A percentile compares a stretch with the other conserved stretches of the same genome.
These are phyloP conservation scores for Heteropelma amictum DNA, from an alignment of 2,888 invertebrate genomes.

Conservation along the genomic window DNA sequence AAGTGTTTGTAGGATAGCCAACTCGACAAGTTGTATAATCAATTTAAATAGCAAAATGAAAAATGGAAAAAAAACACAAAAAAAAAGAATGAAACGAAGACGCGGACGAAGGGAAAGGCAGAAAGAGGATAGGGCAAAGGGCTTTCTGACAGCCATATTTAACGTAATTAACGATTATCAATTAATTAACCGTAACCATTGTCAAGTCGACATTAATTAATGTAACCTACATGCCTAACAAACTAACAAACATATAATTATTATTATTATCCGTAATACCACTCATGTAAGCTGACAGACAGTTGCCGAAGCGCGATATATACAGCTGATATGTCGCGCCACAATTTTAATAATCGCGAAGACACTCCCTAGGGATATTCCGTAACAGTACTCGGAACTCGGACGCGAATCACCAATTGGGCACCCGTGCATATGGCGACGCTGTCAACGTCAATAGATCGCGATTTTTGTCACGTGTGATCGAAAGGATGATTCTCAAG, in stretches of 20 bases:
- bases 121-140: slow-evolving; percentile 19
- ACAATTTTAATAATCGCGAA: slow-evolving; percentile 73
- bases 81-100: slow-evolving; percentile 52
- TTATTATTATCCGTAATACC: slow-evolving; percentile 68
- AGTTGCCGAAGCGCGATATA: slow-evolving; percentile 46
- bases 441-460: neutral
- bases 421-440: slow-evolving; percentile 61
- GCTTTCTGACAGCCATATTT: slow-evolving; percentile 70
- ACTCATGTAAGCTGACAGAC: slow-evolving; percentile 54
- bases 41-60: slow-evolving; percentile 62
- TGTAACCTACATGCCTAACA: slow-evolving; percentile 58
- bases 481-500: too few species aligned
- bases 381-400: slow-evolving; percentile 69
- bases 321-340: slow-evolving; percentile 59
- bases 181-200: slow-evolving; percentile 73
- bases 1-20: slow-evolving; percentile 77
- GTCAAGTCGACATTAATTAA: slow-evolving; percentile 59
- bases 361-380: slow-evolving; percentile 75
- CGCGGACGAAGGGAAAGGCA: slow-evolving; percentile 24
- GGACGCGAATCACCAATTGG: slow-evolving; percentile 73
- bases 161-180: slow-evolving; percentile 72
- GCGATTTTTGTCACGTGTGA: neutral
- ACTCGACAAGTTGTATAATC: slow-evolving; percentile 74
- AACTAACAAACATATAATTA: slow-evolving; percentile 60
- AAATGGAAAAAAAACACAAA: slow-evolving; percentile 25